Percentiles rank a stretch among this genome's conserved stretches.
These are phyloP conservation scores for Pan paniscus DNA, from an alignment of 2,113 vertebrate genomes.

Conservation along the genomic window DNA sequence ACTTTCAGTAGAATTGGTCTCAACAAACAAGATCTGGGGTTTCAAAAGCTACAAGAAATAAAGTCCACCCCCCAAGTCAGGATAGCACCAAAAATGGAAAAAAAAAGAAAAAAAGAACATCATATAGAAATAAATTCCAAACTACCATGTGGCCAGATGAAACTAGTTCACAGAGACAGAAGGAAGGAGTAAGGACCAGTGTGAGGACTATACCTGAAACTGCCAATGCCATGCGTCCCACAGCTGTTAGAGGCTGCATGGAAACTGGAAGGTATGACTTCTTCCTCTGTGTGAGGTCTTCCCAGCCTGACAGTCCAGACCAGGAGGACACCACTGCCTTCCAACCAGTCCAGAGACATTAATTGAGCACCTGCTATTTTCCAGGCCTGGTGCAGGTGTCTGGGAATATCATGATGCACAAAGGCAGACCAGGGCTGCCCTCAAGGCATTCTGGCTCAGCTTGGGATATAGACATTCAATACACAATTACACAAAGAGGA, in stretches of 20 bases:
- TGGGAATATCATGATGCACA: not conserved
- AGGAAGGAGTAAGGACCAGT: not conserved
- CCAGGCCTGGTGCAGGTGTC: accelerated
- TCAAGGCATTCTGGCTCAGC: not conserved
- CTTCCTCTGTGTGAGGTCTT: not conserved
- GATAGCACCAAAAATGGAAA: not conserved
- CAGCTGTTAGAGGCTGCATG: not conserved
- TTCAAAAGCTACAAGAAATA: not conserved
- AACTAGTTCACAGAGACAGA: not conserved
- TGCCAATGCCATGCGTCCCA: accelerated
- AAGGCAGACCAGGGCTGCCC: not conserved
- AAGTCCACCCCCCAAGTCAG: not conserved
- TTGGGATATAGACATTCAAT: not conserved
- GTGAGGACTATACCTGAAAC: too few relatives aligned
- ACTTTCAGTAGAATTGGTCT: not conserved
- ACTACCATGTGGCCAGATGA: not conserved
- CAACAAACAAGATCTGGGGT: not conserved
- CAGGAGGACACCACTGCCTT: not conserved
- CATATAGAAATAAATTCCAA: not conserved
- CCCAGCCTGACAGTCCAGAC: not conserved
- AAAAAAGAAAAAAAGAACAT: not conserved
- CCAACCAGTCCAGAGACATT: not conserved
- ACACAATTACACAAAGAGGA: not conserved
- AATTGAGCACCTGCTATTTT: not conserved
- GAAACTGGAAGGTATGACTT: not conserved